Evolutionary conservation across 2,797 vertebrate genomes (phyloP), one percentile per base, ranked within the genome.

Genomic region (Poeciliopsis presidionis): DNA sequence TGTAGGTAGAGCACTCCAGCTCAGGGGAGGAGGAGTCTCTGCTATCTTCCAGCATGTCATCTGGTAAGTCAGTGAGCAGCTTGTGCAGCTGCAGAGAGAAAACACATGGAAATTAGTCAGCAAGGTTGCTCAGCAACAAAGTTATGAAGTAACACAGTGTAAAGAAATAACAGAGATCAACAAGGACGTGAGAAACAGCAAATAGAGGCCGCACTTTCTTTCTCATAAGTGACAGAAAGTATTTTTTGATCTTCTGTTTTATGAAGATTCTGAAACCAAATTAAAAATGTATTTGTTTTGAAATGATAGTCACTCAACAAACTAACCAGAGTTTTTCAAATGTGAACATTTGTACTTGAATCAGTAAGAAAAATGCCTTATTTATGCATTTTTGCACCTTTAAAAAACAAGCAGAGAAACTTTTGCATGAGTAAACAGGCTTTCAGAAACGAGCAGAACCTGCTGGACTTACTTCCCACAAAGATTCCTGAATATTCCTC

Each of bases 41-140:
- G 88, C 97, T 98, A 87, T 98, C 97, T 67, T 99, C 98, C 82
- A 99, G 95, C 98, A 99, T 97, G 87, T 99, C 97, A 94, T 99
- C 98, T 0, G 98, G 97, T 89, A 99, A 96, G 92, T 98, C 97
- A 18, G 97, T 98, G 92, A 99, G 91, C 33, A 99, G 91, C 25
- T 97, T 97, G 79, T 99, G 97, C 81, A 99, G 92, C 98, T 99
- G 93, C 73, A 59, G 73, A 81, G 88, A 91, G 86, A 87, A 2
- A 83, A 77, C 84, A 87, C 86, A 84, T 85, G 90, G 81, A 84
- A 87, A 90, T 93, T 90, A 94, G 86, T 93, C 92, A 91, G 57
- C 20, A 11, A 6, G 76, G 89, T 92, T 90, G 86, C 90, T 74
- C 6, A 0, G 88, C 86, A 91, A 93, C 91, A 0, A 4, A 74